phyloP scores from a whole-genome alignment of 1,140 invertebrate genomes.

The Rhizoglyphus robini region DNA sequence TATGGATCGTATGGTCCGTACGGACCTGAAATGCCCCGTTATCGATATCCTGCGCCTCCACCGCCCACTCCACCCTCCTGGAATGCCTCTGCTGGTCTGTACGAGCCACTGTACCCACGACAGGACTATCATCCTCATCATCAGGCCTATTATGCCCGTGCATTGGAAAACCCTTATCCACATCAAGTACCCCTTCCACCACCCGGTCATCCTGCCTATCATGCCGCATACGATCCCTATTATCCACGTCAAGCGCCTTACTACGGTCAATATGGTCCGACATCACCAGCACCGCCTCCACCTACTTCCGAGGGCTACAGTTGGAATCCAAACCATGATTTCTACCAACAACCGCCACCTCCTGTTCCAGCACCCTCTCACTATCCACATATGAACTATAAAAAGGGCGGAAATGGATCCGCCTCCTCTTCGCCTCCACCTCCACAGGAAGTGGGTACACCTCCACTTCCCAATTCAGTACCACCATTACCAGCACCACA shows the following conservation, averaged over 20 bases:
- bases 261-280: neutral
- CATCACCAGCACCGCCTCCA: neutral
- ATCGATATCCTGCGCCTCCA: neutral
- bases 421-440: neutral
- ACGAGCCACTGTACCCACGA: no score
- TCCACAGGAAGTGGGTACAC: neutral
- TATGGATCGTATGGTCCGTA: neutral
- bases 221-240: neutral
- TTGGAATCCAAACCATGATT: neutral
- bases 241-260: slow-evolving; percentile 12
- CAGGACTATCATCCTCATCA: neutral
- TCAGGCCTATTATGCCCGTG: neutral
- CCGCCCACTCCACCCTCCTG: neutral
- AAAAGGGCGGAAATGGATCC: neutral
- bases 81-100: neutral
- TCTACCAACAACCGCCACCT: neutral
- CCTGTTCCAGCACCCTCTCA: neutral
- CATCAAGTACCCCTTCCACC: neutral
- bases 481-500: slow-evolving; percentile 17
- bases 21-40: neutral
- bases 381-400: neutral
- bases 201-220: neutral
- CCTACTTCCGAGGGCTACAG: neutral
- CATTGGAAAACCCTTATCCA: neutral
- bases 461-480: neutral